Percentiles rank a stretch among this genome's conserved stretches.
Conservation (phyloP, 2,797 vertebrate species). For the Tauraco hartlaubi region DNA sequence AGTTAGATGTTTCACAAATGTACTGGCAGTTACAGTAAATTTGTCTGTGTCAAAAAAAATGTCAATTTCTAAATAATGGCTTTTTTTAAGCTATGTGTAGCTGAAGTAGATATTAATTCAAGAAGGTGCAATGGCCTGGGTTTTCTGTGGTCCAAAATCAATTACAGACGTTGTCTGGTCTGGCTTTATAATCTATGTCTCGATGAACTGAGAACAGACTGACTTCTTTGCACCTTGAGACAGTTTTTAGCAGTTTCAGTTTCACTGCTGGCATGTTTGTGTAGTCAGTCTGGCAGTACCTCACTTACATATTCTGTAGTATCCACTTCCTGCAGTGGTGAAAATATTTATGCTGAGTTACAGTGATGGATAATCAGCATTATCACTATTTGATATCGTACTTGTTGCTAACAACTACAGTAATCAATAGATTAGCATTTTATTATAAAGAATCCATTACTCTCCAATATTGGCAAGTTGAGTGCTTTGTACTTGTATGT, state of each 20-base stretch:
- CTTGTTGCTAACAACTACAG: neutral
- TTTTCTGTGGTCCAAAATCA: neutral
- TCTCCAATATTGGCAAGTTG: neutral
- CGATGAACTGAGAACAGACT: neutral
- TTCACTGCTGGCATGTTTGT: neutral
- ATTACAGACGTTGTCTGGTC: neutral
- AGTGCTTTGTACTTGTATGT: neutral
- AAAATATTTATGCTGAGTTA: neutral
- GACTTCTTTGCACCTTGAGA: neutral
- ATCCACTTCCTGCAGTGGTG: neutral
- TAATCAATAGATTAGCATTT: conserved; percentile 36
- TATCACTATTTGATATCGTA: neutral
- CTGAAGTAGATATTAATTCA: neutral
- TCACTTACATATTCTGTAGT: neutral
- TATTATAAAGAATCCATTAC: neutral
- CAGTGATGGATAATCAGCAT: neutral
- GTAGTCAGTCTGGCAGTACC: neutral
- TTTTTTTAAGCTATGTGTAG: neutral
- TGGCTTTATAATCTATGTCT: neutral
- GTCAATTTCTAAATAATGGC: neutral
- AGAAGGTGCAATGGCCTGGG: neutral
- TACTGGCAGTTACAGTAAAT: neutral
- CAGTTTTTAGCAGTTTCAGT: neutral
- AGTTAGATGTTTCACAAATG: neutral
- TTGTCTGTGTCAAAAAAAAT: neutral